phyloP scores from a whole-genome alignment of 1,140 invertebrate genomes.

The Bombus picipes region DNA sequence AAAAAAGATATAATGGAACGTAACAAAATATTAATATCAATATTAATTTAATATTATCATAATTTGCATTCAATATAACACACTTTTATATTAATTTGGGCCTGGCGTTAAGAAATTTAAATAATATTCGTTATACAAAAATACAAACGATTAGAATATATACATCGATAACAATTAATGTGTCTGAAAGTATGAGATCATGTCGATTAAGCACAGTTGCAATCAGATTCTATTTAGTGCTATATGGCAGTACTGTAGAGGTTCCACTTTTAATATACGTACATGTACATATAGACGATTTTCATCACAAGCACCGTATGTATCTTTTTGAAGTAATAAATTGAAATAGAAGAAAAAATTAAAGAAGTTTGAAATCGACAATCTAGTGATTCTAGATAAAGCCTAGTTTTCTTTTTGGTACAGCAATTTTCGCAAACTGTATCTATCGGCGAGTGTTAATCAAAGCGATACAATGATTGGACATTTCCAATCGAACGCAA shows the following conservation, averaged over 20 bases:
- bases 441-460: background rate
- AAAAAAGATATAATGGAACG: background rate
- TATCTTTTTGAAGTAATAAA: background rate
- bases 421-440: conserved; percentile 14
- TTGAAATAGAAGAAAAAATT: conserved; percentile 8
- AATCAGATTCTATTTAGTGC: conserved; percentile 23
- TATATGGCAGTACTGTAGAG: conserved; percentile 17
- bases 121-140: conserved; percentile 5
- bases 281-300: background rate
- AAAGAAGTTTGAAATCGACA: conserved; percentile 15
- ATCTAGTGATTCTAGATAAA: conserved; percentile 10
- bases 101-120: conserved; percentile 35
- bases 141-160: background rate
- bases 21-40: background rate
- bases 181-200: conserved; percentile 10
- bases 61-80: background rate
- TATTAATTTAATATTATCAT: background rate
- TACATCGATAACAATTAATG: conserved; percentile 14
- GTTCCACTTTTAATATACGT: conserved; percentile 44
- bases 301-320: background rate
- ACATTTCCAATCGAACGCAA: conserved; percentile 23
- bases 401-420: conserved; percentile 13
- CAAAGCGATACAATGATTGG: conserved; percentile 33
- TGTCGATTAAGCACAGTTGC: conserved; percentile 26
- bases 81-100: conserved; percentile 20